Percentiles rank a stretch among this genome's conserved stretches.
phyloP scores from a whole-genome alignment of 2,113 vertebrate species.

The Rousettus leschenaultii region DNA sequence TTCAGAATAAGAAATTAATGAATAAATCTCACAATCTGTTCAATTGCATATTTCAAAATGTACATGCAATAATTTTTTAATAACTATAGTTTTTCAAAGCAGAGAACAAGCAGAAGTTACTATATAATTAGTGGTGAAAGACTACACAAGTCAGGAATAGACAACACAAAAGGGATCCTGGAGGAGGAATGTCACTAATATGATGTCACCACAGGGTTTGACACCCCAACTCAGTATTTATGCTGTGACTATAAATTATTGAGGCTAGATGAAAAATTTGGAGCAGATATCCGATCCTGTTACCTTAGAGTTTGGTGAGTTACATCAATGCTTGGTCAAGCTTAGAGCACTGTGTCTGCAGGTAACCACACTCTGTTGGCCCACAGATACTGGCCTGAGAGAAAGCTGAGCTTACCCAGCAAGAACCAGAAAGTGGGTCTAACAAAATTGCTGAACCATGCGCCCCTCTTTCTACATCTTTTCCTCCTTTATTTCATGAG shows the following conservation, averaged over 20 bases:
- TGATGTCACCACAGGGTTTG: neutral
- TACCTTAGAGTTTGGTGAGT: neutral
- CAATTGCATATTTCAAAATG: neutral
- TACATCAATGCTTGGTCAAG: neutral
- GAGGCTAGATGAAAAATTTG: neutral
- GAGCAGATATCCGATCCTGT: neutral
- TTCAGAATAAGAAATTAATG: neutral
- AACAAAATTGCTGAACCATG: neutral
- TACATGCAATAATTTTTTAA: neutral
- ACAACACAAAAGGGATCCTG: neutral
- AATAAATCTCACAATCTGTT: neutral
- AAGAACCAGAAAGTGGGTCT: neutral
- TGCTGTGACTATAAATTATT: neutral
- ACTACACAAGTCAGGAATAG: neutral
- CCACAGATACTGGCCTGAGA: neutral
- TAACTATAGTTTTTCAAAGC: neutral
- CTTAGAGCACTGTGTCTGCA: neutral
- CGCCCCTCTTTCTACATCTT: neutral
- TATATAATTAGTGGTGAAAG: neutral
- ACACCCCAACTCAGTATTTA: neutral
- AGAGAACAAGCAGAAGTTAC: neutral
- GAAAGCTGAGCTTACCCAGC: neutral
- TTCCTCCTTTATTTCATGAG: neutral
- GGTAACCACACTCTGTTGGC: neutral
- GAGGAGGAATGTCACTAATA: neutral